Conservation (phyloP, 2,113 vertebrate species). For the Sylvia atricapilla region DNA sequence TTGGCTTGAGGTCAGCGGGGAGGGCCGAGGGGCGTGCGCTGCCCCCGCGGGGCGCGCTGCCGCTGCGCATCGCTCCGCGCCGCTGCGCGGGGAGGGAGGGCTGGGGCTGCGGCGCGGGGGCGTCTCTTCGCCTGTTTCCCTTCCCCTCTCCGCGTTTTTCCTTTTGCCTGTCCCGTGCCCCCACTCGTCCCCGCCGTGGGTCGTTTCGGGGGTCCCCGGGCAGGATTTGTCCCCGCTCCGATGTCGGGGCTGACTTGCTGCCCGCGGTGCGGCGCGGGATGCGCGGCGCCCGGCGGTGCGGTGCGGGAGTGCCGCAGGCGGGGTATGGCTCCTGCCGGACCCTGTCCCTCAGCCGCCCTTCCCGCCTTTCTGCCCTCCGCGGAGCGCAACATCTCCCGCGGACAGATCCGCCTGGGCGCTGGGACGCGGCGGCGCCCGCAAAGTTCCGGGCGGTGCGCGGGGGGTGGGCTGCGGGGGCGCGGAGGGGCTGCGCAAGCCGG, state of each 20-base stretch:
- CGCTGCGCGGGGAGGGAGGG: background rate
- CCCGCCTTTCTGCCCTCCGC: background rate
- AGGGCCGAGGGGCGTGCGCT: background rate
- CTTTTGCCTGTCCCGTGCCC: background rate
- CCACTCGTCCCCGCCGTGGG: background rate
- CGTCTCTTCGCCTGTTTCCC: no score
- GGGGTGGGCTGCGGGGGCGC: background rate
- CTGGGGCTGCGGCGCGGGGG: background rate
- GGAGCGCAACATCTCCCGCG: background rate
- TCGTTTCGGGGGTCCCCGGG: background rate
- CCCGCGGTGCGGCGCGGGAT: background rate
- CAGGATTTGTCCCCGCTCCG: background rate
- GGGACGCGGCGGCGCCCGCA: background rate
- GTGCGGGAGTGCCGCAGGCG: background rate
- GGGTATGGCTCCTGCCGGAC: background rate
- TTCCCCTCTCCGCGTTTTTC: background rate
- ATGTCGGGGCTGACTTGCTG: background rate
- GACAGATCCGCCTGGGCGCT: background rate
- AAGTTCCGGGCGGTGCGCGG: background rate
- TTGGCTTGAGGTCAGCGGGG: slow-evolving; percentile 73
- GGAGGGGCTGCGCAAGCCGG: background rate
- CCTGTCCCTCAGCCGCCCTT: background rate
- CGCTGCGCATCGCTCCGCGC: background rate
- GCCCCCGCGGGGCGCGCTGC: background rate
- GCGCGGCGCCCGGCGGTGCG: background rate